phyloP scores from a whole-genome alignment of 2,113 vertebrate genomes.

The Setophaga coronata region DNA sequence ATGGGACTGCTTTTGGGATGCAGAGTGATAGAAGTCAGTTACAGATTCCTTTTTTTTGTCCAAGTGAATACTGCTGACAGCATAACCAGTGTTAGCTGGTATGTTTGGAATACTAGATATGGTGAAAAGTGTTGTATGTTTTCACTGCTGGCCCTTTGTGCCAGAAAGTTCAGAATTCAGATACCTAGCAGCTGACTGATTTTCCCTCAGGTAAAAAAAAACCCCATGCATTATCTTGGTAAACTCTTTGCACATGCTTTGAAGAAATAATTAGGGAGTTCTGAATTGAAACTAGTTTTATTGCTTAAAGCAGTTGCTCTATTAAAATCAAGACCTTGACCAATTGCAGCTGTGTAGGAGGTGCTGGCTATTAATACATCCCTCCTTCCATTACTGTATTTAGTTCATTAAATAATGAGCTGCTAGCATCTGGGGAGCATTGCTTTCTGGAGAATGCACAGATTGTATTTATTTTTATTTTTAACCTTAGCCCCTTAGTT shows the following conservation, averaged over 20 bases:
- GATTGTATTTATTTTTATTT: not conserved
- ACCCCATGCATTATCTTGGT: not conserved
- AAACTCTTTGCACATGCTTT: not conserved
- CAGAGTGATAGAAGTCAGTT: not conserved
- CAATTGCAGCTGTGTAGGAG: not conserved
- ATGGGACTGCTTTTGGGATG: not conserved
- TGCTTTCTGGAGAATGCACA: not conserved
- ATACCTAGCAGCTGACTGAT: not conserved
- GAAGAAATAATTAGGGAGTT: not conserved
- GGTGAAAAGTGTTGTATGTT: not conserved
- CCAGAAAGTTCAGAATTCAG: not conserved
- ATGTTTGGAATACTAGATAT: not conserved
- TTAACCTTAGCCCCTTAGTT: not conserved
- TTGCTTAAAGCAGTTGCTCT: not conserved
- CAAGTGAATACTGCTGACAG: not conserved
- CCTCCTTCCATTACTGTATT: not conserved
- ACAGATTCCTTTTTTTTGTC: not conserved
- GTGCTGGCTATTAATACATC: slow-evolving; percentile 25
- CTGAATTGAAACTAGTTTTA: not conserved
- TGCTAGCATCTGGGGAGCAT: not conserved
- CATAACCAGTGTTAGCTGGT: not conserved
- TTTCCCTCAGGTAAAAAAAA: not conserved
- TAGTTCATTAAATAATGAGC: slow-evolving; percentile 5
- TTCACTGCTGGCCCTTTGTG: not conserved
- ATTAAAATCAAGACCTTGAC: not conserved